Conservation (phyloP, 2,113 vertebrate species). For the Chaetops frenatus region DNA sequence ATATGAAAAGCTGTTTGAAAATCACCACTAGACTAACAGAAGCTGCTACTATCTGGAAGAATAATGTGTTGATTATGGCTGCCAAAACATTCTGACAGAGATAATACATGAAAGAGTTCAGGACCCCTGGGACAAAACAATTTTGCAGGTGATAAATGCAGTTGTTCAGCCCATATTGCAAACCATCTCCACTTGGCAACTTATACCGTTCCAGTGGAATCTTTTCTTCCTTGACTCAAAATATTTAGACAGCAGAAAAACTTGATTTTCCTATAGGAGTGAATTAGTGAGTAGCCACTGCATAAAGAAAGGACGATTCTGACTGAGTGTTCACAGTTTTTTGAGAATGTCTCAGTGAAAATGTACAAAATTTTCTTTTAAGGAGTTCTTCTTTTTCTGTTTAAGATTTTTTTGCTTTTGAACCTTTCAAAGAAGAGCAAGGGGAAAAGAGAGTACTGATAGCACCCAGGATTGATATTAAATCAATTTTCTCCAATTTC, state of each 20-base stretch:
- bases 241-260: background rate
- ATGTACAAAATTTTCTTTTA: background rate
- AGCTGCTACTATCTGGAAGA: background rate
- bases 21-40: background rate
- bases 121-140: background rate
- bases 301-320: background rate
- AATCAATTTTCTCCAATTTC: background rate
- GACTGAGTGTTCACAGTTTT: background rate
- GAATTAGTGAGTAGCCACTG: background rate
- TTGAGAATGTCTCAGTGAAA: background rate
- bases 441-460: background rate
- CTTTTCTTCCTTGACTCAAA: background rate
- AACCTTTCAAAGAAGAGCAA: background rate
- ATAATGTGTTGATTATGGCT: background rate
- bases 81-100: background rate
- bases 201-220: background rate
- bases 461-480: background rate
- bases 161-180: background rate
- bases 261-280: background rate
- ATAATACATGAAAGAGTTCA: background rate
- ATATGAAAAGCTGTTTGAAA: background rate
- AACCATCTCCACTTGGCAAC: background rate
- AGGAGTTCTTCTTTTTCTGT: background rate
- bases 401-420: background rate
- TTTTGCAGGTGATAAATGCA: background rate